phyloP scores from a whole-genome alignment of 2,797 vertebrate genomes.

The Paratrypauchen microcephalus region DNA sequence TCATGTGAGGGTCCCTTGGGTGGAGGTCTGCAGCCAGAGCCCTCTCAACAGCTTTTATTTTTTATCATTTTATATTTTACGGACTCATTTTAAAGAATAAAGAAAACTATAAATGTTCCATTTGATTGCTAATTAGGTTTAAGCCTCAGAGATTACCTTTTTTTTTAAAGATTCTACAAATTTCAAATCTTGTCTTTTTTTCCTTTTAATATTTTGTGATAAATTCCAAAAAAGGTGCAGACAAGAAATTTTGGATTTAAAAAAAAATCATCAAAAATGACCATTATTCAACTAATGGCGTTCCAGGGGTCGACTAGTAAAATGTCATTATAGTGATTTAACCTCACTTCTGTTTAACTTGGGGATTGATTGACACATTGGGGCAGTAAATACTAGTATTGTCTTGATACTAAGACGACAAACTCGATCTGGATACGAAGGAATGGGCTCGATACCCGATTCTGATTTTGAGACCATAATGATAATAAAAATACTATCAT shows the following conservation, averaged over 20 bases:
- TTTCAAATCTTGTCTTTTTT: constrained; percentile 33
- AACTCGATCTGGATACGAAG: too few relatives aligned
- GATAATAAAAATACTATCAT: too few relatives aligned
- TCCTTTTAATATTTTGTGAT: constrained; percentile 19
- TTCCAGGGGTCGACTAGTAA: constrained; percentile 26
- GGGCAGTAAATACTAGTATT: neutral
- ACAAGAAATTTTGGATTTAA: constrained; percentile 52
- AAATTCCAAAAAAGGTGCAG: constrained; percentile 52
- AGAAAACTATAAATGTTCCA: constrained; percentile 57
- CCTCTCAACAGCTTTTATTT: constrained; percentile 15
- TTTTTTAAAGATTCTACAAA: constrained; percentile 21
- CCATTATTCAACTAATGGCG: constrained; percentile 22
- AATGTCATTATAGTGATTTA: constrained; percentile 13
- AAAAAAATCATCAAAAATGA: constrained; percentile 34
- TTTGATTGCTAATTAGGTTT: constrained; percentile 65
- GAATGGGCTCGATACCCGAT: too few relatives aligned
- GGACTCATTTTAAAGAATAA: neutral
- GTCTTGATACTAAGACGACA: too few relatives aligned
- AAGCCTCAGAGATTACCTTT: constrained; percentile 38
- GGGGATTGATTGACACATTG: constrained; percentile 6
- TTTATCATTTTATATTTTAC: constrained; percentile 27
- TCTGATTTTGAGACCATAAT: too few relatives aligned
- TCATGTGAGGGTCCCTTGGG: too few relatives aligned
- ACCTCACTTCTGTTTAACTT: constrained; percentile 25
- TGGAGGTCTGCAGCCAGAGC: too few relatives aligned